Base-by-base conservation (phyloP, 2,888 invertebrate species). In the Aphelenchoides bicaudatus region DNA sequence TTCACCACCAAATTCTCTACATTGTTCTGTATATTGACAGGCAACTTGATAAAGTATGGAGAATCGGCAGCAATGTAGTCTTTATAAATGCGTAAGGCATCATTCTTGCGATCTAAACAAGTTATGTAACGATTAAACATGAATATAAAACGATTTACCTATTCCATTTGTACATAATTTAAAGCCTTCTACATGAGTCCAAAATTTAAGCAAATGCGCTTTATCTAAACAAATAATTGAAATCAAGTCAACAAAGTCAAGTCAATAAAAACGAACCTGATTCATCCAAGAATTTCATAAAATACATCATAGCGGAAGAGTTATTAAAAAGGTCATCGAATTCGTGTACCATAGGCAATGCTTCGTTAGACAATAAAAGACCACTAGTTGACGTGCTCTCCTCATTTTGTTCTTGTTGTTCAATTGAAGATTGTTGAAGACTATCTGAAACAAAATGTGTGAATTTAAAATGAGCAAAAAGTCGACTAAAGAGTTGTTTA, bases 161-260 rank as follows among this genome's bases (percentile, higher is more conserved):
- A 21, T 21, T 21, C 13, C 6, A 39, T 39, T 25, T 13, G 21
- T 25, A 39, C 21, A 21, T 8, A 21, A 21, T 39, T 39, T 21
- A 39, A 39, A 39, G 19, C 43, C 43, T 25, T 39, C 43, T 5
- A 39, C 6, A 39, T 39, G 43, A 13, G 23, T 39, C 43, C 43
- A 39, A 39, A 39, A 39, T 25, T 39, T 39, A 5, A 39, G 43
- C 13, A 39, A 39, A 39, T 39, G 19, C 13, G 43, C n/a, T n/a
- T n/a, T n/a, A n/a, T n/a, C n/a, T n/a, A n/a, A n/a, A n/a, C n/a
- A n/a, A n/a, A n/a, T n/a, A n/a, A n/a, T n/a, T n/a, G n/a, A n/a
- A n/a, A n/a, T n/a, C n/a, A n/a, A n/a, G n/a, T n/a, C n/a, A n/a
- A n/a, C n/a, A n/a, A n/a, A n/a, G n/a, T n/a, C n/a, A n/a, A n/a